phyloP scores from a whole-genome alignment of 2,113 vertebrate genomes.

The Uropsilus gracilis region DNA sequence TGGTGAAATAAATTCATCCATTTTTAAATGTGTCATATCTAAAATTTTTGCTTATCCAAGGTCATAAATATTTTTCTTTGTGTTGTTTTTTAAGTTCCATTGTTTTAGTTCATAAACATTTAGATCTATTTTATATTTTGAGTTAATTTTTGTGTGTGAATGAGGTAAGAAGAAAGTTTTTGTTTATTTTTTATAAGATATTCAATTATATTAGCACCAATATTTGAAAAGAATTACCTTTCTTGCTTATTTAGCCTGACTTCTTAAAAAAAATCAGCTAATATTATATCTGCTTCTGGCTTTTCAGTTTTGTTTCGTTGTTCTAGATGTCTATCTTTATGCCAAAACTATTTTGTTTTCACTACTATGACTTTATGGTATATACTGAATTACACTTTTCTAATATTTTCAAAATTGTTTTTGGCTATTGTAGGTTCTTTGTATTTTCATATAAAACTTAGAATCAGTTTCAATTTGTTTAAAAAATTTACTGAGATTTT shows the following conservation, averaged over 20 bases:
- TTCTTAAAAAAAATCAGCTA: neutral
- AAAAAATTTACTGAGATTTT: neutral
- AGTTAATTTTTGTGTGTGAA: neutral
- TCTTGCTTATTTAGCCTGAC: neutral
- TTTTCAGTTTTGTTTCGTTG: conserved; percentile 12
- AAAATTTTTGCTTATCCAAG: neutral
- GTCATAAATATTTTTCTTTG: neutral
- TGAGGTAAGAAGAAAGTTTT: neutral
- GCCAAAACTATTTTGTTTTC: neutral
- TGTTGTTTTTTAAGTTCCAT: neutral
- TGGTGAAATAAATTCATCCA: conserved; percentile 26
- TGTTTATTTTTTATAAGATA: neutral
- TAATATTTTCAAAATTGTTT: neutral
- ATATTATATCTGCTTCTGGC: neutral
- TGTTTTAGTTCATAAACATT: neutral
- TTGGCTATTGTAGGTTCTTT: conserved; percentile 4
- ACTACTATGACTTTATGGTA: neutral
- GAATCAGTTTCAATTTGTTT: neutral
- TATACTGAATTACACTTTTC: conserved; percentile 2
- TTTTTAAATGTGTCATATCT: neutral
- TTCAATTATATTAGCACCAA: neutral
- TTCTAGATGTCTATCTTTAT: neutral
- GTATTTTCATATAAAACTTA: neutral
- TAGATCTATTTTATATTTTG: neutral
- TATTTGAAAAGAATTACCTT: neutral